These are phyloP conservation scores for Hydractinia symbiolongicarpus DNA, from an alignment of 30 jellyfish, hydroid and myxozoan genomes.

Conservation along the genomic window DNA sequence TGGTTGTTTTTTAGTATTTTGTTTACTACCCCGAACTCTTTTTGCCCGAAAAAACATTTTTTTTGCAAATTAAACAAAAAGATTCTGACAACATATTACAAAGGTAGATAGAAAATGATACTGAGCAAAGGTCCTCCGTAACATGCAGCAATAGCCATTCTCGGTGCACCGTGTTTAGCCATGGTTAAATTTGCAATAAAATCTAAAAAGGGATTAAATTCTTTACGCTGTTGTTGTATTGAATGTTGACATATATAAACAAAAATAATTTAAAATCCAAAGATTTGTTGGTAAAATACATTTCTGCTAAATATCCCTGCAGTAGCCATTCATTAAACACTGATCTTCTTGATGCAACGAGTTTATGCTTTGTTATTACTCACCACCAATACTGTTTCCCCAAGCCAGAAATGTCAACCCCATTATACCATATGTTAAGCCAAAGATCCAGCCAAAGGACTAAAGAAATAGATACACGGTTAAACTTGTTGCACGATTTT, in stretches of 20 bases:
- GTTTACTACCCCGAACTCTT: too few species aligned
- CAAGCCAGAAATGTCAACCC: conserved; percentile 87
- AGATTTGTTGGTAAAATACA: too few species aligned
- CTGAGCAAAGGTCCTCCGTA: conserved; percentile 94
- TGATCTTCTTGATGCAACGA: background rate
- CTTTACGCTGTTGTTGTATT: background rate
- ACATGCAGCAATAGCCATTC: conserved; percentile 97
- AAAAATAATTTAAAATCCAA: too few species aligned
- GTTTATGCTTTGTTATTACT: background rate
- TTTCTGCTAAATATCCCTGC: too few species aligned
- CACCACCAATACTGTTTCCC: conserved; percentile 96
- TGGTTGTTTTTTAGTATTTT: too few species aligned
- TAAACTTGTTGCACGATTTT: background rate
- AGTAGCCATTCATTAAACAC: too few species aligned
- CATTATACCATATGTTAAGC: conserved; percentile 59
- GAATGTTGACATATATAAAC: too few species aligned
- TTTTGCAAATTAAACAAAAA: too few species aligned
- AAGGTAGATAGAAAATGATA: conserved; percentile 48
- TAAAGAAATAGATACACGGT: conserved; percentile 3
- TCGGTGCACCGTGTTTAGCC: conserved; percentile 90
- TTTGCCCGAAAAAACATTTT: too few species aligned
- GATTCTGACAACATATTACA: background rate
- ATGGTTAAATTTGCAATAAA: conserved; percentile 70
- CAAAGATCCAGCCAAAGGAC: conserved; percentile 71
- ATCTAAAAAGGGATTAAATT: conserved; percentile 37